Conservation (phyloP, 2,888 invertebrate genomes). For the Sphaerophoria taeniata region DNA sequence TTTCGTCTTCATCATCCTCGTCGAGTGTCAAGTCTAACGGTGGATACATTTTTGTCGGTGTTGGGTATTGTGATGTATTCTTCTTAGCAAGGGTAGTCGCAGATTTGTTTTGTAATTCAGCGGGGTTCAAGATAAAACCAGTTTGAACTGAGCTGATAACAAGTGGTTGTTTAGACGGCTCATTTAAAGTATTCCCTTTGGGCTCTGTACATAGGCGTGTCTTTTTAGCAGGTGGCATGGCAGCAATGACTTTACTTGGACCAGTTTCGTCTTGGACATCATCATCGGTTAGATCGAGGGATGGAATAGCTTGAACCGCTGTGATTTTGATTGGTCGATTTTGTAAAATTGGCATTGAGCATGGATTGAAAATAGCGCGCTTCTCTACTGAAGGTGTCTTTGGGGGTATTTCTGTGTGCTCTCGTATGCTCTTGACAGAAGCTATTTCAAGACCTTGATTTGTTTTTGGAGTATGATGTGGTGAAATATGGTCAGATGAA, state of each 20-base stretch:
- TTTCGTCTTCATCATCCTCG: constrained; percentile 16
- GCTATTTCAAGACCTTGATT: neutral
- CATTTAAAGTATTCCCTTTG: neutral
- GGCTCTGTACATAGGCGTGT: neutral
- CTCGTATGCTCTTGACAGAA: neutral
- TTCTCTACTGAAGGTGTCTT: too few species aligned
- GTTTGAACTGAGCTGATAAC: too few species aligned
- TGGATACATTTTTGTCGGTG: constrained; percentile 1
- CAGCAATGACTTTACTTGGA: neutral
- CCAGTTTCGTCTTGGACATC: neutral
- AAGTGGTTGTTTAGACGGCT: too few species aligned
- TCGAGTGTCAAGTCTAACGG: constrained; percentile 10
- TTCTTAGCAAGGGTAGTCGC: neutral
- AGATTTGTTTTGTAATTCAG: too few species aligned
- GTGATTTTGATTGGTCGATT: constrained; percentile 11
- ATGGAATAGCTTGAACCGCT: neutral
- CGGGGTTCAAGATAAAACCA: too few species aligned
- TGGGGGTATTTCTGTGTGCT: neutral
- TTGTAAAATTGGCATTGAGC: neutral
- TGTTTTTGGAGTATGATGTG: too few species aligned
- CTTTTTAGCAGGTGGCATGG: neutral
- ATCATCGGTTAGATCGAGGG: neutral
- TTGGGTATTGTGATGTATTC: neutral
- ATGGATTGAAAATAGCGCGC: neutral
- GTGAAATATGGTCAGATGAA: too few species aligned